These are phyloP conservation scores for Orussus abietinus DNA, from an alignment of 1,140 invertebrate genomes.

Conservation along the genomic window DNA sequence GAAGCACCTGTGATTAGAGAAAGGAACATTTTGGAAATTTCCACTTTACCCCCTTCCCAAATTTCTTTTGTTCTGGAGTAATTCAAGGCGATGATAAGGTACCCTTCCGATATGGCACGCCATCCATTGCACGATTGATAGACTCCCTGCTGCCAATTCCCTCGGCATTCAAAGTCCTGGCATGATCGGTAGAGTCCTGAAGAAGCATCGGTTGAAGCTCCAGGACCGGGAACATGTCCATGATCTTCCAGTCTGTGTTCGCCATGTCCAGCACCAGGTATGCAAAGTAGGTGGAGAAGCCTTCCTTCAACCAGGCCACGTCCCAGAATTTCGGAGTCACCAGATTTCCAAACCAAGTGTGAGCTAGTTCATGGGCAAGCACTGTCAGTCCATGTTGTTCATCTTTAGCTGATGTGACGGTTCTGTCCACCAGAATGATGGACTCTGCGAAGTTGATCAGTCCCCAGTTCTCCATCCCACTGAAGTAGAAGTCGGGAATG, in stretches of 20 bases:
- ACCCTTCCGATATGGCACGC: neutral
- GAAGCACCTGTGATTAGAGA: too few relatives aligned
- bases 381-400: conserved; percentile 63
- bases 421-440: conserved; percentile 63
- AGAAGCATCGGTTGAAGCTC: conserved; percentile 58
- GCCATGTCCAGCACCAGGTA: conserved; percentile 59
- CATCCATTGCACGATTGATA: conserved; percentile 69
- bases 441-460: conserved; percentile 66
- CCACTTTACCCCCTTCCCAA: too few relatives aligned
- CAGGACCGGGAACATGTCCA: conserved; percentile 73
- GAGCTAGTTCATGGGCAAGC: conserved; percentile 78
- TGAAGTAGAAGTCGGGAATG: conserved; percentile 70
- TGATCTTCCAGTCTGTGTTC: conserved; percentile 68
- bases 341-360: conserved; percentile 79
- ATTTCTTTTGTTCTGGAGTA: too few relatives aligned
- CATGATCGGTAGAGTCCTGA: conserved; percentile 62
- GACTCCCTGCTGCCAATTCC: conserved; percentile 68
- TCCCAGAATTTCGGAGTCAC: conserved; percentile 73
- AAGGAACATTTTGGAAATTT: too few relatives aligned
- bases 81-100: neutral
- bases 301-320: conserved; percentile 81
- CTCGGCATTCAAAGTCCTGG: conserved; percentile 71
- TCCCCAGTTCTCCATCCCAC: conserved; percentile 76
- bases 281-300: conserved; percentile 74
- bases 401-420: conserved; percentile 54